Percentiles rank a stretch among this genome's conserved stretches.
Evolutionary conservation across 2,797 vertebrate species (phyloP).

Genomic region (Cirrhinus molitorella): DNA sequence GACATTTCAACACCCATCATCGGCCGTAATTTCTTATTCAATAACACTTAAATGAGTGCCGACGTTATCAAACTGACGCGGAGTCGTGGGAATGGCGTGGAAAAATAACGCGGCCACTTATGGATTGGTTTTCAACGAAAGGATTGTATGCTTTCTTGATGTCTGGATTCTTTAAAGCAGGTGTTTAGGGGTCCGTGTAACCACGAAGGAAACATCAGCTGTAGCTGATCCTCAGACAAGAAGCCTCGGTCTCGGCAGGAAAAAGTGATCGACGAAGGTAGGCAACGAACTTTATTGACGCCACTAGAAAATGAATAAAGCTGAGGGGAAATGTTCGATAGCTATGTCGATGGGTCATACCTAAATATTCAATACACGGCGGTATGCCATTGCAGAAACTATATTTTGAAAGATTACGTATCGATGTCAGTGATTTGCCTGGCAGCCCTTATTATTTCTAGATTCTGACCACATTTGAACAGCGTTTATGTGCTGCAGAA

Average conservation of each 20-base stretch:
- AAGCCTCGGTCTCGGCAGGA: conserved; percentile 45
- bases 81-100: conserved; percentile 63
- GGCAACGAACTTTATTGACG: conserved; percentile 50
- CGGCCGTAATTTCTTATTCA: conserved; percentile 1
- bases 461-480: background rate
- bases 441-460: background rate
- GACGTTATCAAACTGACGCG: conserved; percentile 50
- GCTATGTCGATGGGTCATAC: background rate
- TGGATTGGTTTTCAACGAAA: conserved; percentile 69
- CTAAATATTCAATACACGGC: background rate
- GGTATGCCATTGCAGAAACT: conserved; percentile 1
- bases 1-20: conserved; percentile 9
- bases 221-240: conserved; percentile 43
- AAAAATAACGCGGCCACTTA: conserved; percentile 64
- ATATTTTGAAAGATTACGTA: background rate
- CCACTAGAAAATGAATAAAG: conserved; percentile 28
- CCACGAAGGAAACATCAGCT: conserved; percentile 62
- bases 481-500: background rate
- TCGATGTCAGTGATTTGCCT: background rate
- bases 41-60: conserved; percentile 26
- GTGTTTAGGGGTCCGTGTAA: conserved; percentile 72
- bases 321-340: background rate
- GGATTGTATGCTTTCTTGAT: conserved; percentile 64
- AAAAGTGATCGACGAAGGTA: conserved; percentile 75
- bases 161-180: conserved; percentile 62